phyloP scores from a whole-genome alignment of 2,888 invertebrate species.

The Steinernema hermaphroditum region DNA sequence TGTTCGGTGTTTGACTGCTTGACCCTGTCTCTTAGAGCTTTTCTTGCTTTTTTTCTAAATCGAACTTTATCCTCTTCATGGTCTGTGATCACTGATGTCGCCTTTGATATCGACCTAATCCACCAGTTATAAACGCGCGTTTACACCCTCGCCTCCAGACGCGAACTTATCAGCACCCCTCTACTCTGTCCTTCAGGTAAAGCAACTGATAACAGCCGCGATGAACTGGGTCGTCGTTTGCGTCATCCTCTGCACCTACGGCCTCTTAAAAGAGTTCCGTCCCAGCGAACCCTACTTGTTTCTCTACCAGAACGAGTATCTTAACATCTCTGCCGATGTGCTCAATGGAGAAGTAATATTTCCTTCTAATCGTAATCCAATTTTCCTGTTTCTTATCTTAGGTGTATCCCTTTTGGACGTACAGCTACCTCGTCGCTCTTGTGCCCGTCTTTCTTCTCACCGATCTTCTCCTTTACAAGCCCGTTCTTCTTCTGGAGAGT shows the following conservation, averaged over 20 bases:
- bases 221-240: constrained; percentile 27
- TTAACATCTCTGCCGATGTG: constrained; percentile 55
- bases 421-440: constrained; percentile 51
- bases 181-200: too few relatives aligned
- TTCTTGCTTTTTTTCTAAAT: too few relatives aligned
- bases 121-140: too few relatives aligned
- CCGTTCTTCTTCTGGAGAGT: constrained; percentile 53
- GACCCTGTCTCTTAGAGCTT: too few relatives aligned
- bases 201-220: neutral
- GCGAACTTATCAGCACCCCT: too few relatives aligned
- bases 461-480: constrained; percentile 58
- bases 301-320: constrained; percentile 54
- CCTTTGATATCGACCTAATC: too few relatives aligned
- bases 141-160: too few relatives aligned
- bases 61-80: too few relatives aligned
- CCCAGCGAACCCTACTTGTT: constrained; percentile 63
- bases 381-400: too few relatives aligned
- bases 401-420: constrained; percentile 60
- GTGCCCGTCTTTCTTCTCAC: constrained; percentile 55
- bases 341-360: constrained; percentile 45
- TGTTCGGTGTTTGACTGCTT: too few relatives aligned
- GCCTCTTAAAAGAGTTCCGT: constrained; percentile 61
- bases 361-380: too few relatives aligned
- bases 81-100: too few relatives aligned
- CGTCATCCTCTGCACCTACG: constrained; percentile 42